Percentiles rank a stretch among this genome's conserved stretches.
Conservation (phyloP, 2,888 invertebrate genomes). For the Cordilura impudica region DNA sequence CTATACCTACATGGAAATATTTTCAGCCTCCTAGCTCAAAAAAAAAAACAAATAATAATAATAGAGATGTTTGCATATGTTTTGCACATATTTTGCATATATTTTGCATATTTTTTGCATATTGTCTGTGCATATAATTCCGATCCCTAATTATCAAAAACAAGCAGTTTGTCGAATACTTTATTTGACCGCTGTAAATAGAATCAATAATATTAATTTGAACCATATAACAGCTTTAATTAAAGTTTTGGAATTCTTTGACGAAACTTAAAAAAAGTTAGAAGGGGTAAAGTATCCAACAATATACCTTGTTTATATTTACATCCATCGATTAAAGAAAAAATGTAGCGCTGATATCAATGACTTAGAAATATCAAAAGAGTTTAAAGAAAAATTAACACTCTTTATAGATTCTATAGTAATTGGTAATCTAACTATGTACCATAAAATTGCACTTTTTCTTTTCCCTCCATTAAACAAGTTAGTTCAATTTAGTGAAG, state of each 20-base stretch:
- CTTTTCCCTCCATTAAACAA: conserved; percentile 61
- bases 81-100: too few relatives aligned
- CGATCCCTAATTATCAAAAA: too few relatives aligned
- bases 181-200: too few relatives aligned
- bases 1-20: too few relatives aligned
- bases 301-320: conserved; percentile 34
- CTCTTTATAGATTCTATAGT: conserved; percentile 30
- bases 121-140: too few relatives aligned
- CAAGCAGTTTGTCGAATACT: too few relatives aligned
- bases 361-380: background rate
- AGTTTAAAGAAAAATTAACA: conserved; percentile 11
- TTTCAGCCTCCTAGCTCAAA: too few relatives aligned
- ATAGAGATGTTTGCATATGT: too few relatives aligned
- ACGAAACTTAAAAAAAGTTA: conserved; percentile 28
- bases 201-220: conserved; percentile 6
- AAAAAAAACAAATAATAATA: too few relatives aligned
- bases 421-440: conserved; percentile 33
- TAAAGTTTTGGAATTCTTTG: conserved; percentile 27
- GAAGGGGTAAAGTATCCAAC: conserved; percentile 44
- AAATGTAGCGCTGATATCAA: background rate
- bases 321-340: conserved; percentile 33
- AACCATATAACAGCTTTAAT: background rate
- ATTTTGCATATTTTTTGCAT: too few relatives aligned
- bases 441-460: conserved; percentile 61
- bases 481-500: conserved; percentile 39